Conservation (phyloP, 2,113 vertebrate genomes). For the Rhizomys pruinosus region DNA sequence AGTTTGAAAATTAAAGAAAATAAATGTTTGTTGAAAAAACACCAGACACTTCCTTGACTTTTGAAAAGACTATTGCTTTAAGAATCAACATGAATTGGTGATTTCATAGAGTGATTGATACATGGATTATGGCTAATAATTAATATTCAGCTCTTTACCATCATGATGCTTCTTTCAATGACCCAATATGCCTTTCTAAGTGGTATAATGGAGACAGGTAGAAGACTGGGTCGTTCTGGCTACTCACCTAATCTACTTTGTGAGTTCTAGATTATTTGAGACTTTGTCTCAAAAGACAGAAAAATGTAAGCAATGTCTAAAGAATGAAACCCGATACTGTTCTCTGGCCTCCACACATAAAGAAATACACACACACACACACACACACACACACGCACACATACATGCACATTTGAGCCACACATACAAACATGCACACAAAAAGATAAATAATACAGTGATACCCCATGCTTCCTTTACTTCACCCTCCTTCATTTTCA, state of each 20-base stretch:
- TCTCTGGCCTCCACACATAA: neutral
- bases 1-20: conserved; percentile 31
- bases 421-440: too few species aligned
- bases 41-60: neutral
- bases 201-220: neutral
- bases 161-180: conserved; percentile 2
- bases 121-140: neutral
- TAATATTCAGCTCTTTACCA: neutral
- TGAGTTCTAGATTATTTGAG: neutral
- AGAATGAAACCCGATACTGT: neutral
- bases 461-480: neutral
- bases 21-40: conserved; percentile 1
- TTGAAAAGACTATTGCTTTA: neutral
- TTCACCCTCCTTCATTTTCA: neutral
- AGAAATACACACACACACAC: neutral
- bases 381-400: neutral
- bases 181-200: neutral
- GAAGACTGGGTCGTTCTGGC: neutral
- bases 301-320: neutral
- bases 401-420: neutral
- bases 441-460: neutral
- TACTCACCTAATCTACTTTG: neutral
- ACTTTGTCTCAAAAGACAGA: neutral
- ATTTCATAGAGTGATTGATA: neutral
- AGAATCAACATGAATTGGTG: neutral